Conservation (phyloP, 2,797 vertebrate species). For the Sciaenops ocellatus region DNA sequence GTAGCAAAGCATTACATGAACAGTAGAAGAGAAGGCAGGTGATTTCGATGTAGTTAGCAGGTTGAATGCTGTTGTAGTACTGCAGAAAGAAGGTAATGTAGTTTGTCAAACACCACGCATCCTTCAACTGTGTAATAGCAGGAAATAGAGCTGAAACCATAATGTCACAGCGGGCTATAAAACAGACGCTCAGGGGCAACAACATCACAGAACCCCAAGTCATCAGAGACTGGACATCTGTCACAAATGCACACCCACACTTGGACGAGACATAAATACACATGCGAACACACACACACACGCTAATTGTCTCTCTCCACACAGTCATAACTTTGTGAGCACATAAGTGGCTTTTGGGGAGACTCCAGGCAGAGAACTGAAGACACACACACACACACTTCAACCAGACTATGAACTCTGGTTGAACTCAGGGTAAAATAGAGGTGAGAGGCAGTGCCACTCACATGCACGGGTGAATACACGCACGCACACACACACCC, state of each 20-base stretch:
- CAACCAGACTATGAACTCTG: slow-evolving; percentile 76
- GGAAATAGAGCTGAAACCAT: slow-evolving; percentile 64
- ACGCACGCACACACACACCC: neutral
- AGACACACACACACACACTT: slow-evolving; percentile 26
- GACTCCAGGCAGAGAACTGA: slow-evolving; percentile 60
- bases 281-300: slow-evolving; percentile 40
- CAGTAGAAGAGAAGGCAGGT: neutral
- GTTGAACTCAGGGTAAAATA: slow-evolving; percentile 80
- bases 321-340: slow-evolving; percentile 72
- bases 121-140: slow-evolving; percentile 51
- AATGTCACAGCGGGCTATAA: slow-evolving; percentile 51
- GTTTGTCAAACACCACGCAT: slow-evolving; percentile 52
- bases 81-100: slow-evolving; percentile 39
- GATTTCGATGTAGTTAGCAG: slow-evolving; percentile 43
- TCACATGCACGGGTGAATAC: slow-evolving; percentile 40
- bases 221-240: slow-evolving; percentile 56
- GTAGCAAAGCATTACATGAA: slow-evolving; percentile 27
- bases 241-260: slow-evolving; percentile 41
- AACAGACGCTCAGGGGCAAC: slow-evolving; percentile 55
- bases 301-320: slow-evolving; percentile 67
- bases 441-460: slow-evolving; percentile 74
- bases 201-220: slow-evolving; percentile 45
- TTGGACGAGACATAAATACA: slow-evolving; percentile 35
- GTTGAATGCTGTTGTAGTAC: slow-evolving; percentile 21
- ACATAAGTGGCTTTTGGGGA: slow-evolving; percentile 78